Base-by-base conservation (phyloP, 2,888 invertebrate species). In the Eristalis intricaria region DNA sequence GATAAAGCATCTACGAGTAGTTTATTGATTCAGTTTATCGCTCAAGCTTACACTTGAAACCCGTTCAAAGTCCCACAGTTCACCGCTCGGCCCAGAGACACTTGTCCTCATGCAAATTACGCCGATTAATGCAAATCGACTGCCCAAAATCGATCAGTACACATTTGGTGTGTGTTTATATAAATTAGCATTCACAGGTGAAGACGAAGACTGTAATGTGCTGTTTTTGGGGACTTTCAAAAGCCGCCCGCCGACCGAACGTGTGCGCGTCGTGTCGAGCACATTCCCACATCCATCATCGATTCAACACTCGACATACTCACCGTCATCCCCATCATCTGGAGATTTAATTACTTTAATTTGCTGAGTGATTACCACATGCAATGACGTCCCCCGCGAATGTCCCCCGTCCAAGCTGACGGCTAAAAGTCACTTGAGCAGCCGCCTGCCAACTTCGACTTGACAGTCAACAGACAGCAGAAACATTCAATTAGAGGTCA, bases 401-500 rank as follows among this genome's bases (percentile, higher is more conserved):
- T 1, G 10, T 32, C 5, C 23, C 13, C 26, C 15, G 10, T 60
- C 23, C 22, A 60, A 60, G 38, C 38, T 38, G 38, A 38, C 15
- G 19, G 40, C 19, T 61, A 5, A n/a, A 61, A 50, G 60, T 13
- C 23, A 60, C 60, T 26, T 35, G n/a, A 58, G 23, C 56, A 35
- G n/a, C 23, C 22, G 73, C 22, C 43, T 22, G 50, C 64, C 74
- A n/a, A 56, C 63, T 26, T 23, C 19, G 32, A 58, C 5, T 75
- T 40, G 60, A 76, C 32, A 43, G 68, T 23, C 22, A 58, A 15
- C 56, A 60, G 60, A 32, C 58, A 74, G 29, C 50, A 74, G 35
- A 64, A 74, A 58, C 76, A 63, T 78, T 70, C 63, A 65, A 65
- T 73, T 61, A 71, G 66, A 79, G 73, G 79, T 71, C 71, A 71